Evolutionary conservation across 2,797 vertebrate species (phyloP), one percentile per base, ranked within the genome.

Genomic region (Serranus cabrilla): DNA sequence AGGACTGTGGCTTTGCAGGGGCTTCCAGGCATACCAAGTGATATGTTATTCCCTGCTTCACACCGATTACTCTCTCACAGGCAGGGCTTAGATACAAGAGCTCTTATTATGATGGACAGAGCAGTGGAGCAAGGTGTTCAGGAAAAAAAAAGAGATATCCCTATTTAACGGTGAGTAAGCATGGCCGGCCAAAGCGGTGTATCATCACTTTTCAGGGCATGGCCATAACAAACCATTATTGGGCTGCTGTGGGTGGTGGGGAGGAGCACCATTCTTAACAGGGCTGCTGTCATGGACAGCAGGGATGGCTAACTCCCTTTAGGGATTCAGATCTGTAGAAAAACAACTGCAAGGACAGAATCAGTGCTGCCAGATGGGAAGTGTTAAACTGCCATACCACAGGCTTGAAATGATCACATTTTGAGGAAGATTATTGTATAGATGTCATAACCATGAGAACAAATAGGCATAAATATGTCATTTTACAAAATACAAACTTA

Each of bases 101-200:
- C 78, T 81, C 71, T 92, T 90, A 92, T 84, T 89, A 89, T 93
- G 92, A 94, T 91, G 87, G 90, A 93, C 91, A 89, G 86, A 80
- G 73, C 62, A 76, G 68, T 71, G 74, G 80, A 76, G 79, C 81
- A 88, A 92, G 88, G 92, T 86, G 89, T 85, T 84, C 57, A 78
- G 43, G 25, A 74, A 68, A 54, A 74, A 85, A 69, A 86, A 76
- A 76, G 68, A 85, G 83, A 90, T 89, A 90, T 86, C 65, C 85
- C 81, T 80, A 84, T 90, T 85, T 87, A 88, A 91, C 78, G 66
- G 88, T 87, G 74, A 88, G 87, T 78, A 90, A 84, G 82, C 87
- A 81, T 82, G 79, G 83, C 50, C 14, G 21, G 74, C 69, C 78
- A 82, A 87, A 89, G 62, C 23, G 74, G 78, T 71, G 77, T 79